phyloP scores from a whole-genome alignment of 2,113 vertebrate species.

The Ageneiosus marmoratus region DNA sequence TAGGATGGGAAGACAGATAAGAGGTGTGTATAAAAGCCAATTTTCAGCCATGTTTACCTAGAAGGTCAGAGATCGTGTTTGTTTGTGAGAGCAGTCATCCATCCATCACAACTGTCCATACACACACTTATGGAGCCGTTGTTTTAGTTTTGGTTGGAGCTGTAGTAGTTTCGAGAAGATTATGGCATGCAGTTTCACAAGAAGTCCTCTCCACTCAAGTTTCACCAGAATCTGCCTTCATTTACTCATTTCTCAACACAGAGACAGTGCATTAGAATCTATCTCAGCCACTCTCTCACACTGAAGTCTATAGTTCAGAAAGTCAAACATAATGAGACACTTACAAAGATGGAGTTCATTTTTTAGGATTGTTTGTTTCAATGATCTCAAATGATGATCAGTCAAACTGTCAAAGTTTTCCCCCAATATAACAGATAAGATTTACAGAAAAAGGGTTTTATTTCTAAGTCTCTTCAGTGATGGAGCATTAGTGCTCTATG shows the following conservation, averaged over 20 bases:
- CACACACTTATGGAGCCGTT: slow-evolving; percentile 9
- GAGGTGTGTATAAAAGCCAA: slow-evolving; percentile 34
- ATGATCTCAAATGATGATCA: slow-evolving; percentile 31
- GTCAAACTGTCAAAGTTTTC: slow-evolving; percentile 28
- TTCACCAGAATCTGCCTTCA: slow-evolving; percentile 13
- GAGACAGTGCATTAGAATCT: not conserved
- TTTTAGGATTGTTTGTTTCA: slow-evolving; percentile 32
- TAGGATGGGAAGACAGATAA: slow-evolving; percentile 34
- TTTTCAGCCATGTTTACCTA: slow-evolving; percentile 40
- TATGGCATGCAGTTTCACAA: slow-evolving; percentile 33
- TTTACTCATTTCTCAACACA: slow-evolving; percentile 29
- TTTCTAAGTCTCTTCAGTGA: slow-evolving; percentile 18
- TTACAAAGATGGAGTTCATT: slow-evolving; percentile 1
- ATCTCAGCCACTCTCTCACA: not conserved
- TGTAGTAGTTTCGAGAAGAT: slow-evolving; percentile 30
- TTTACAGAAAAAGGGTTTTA: slow-evolving; percentile 6
- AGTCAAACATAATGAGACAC: not conserved
- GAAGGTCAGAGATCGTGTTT: slow-evolving; percentile 54
- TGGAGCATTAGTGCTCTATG: slow-evolving; percentile 17
- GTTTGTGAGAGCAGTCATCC: slow-evolving; percentile 45
- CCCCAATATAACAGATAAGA: not conserved
- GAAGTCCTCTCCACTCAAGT: slow-evolving; percentile 16
- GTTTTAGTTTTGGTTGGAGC: too few species aligned
- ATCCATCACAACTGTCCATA: slow-evolving; percentile 29
- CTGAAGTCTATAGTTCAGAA: not conserved